Evolutionary conservation across 1,140 invertebrate species (phyloP), one percentile per base, ranked within the genome.

Genomic region (Drosophila punjabiensis): DNA sequence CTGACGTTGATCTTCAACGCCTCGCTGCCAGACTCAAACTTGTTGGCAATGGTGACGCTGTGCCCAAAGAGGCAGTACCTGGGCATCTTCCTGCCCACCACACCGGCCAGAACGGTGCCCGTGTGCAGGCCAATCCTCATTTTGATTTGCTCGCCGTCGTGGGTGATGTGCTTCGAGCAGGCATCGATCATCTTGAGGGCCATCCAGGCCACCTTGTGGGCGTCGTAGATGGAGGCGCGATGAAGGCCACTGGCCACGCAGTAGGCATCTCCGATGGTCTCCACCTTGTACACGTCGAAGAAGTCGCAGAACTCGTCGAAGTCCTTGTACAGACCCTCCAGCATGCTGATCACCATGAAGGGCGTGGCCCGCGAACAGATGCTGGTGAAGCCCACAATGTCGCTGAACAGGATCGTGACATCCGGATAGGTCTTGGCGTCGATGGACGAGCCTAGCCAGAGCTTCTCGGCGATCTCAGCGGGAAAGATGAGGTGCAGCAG

Each of bases 141-240:
- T 97, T 99, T 94, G 81, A 99, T 98, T 52, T 97, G 96, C 93
- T 98, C 96, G 14, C 98, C 98, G 91, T 98, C 96, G 85, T 98
- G 98, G 11, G 98, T 98, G 59, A 96, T 95, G 91, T 98, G 97
- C 79, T 96, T 95, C 8, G 96, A 95, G 92, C 98, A 98, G 0
- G 96, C 97, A 84, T 97, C 95, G 68, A 98, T 97, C 98, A 99
- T 99, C 47, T 94, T 94, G 28, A 95, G 79, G 9, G 96, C 97
- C 98, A 99, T 99, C 98, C 98, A 99, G 24, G 98, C 97, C 37
- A 98, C 98, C 94, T 98, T 98, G 66, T 98, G 97, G 10, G 98
- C 98, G 93, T 99, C 98, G 58, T 92, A 93, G 43, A 91, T 92
- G 37, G 91, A 93, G 52, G 96, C 98, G 79, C 96, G 96, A 91